These are phyloP conservation scores for Tapirus terrestris DNA, from an alignment of 2,113 vertebrate species.

Conservation along the genomic window DNA sequence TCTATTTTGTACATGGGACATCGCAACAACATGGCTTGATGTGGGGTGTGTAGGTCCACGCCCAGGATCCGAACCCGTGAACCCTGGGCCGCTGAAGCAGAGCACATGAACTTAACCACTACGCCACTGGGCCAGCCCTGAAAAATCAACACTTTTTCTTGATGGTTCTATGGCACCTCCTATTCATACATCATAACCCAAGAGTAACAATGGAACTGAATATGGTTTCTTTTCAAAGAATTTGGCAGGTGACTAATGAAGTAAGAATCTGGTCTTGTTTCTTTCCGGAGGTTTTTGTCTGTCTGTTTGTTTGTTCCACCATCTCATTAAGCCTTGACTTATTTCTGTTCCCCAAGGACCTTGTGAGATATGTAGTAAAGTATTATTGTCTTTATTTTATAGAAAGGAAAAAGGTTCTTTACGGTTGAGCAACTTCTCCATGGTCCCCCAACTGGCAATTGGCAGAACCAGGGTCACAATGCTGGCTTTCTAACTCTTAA, in stretches of 20 bases:
- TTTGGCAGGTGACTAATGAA: not conserved
- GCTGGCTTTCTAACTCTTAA: not conserved
- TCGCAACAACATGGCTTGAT: too few relatives aligned
- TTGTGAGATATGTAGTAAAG: not conserved
- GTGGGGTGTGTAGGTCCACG: too few relatives aligned
- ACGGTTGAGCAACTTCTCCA: not conserved
- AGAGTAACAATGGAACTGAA: not conserved
- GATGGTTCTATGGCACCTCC: not conserved
- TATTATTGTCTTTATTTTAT: not conserved
- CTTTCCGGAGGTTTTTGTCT: not conserved
- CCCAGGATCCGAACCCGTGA: too few relatives aligned
- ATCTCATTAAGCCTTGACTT: not conserved
- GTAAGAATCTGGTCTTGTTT: not conserved
- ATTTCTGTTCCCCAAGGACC: not conserved
- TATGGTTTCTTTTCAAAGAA: not conserved
- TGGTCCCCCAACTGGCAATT: not conserved
- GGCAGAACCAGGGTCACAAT: fast-evolving
- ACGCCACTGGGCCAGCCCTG: too few relatives aligned
- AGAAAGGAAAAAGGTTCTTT: not conserved
- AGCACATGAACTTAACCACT: too few relatives aligned
- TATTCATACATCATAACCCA: not conserved
- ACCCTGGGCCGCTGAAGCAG: too few relatives aligned
- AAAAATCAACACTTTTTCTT: not conserved
- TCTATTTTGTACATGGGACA: too few relatives aligned
- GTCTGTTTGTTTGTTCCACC: not conserved